Evolutionary conservation across 1,140 invertebrate genomes (phyloP).

Genomic region (Philotrypesis tridentata): DNA sequence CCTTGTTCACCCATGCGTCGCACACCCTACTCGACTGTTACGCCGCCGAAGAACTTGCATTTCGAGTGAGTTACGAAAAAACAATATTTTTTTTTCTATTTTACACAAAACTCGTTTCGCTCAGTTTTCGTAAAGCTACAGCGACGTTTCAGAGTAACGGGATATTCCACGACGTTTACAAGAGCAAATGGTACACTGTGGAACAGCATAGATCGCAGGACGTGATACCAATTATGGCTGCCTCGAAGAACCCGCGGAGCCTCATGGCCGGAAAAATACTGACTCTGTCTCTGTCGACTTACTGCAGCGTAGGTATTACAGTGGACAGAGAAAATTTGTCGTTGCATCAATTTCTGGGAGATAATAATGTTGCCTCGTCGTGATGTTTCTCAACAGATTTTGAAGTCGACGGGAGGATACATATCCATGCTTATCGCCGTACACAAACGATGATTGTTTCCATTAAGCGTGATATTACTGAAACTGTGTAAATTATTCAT

Average conservation of each 20-base stretch:
- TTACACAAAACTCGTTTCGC: too few species aligned
- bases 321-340: neutral
- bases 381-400: neutral
- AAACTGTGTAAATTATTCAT: too few species aligned
- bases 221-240: neutral
- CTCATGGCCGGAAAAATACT: constrained; percentile 17
- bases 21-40: constrained; percentile 8
- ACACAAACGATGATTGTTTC: neutral
- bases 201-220: neutral
- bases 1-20: neutral
- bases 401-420: neutral
- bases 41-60: neutral
- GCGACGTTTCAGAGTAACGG: constrained; percentile 14
- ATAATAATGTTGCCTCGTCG: too few species aligned
- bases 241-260: neutral
- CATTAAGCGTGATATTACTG: too few species aligned
- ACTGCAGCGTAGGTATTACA: neutral
- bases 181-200: neutral
- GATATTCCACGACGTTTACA: constrained; percentile 8
- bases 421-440: neutral
- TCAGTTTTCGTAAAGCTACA: too few species aligned
- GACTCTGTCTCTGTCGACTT: neutral
- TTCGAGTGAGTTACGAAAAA: neutral
- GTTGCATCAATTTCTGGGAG: too few species aligned
- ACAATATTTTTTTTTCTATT: too few species aligned